These are phyloP conservation scores for Erinaceus europaeus DNA, from an alignment of 2,113 vertebrate genomes.

Conservation along the genomic window DNA sequence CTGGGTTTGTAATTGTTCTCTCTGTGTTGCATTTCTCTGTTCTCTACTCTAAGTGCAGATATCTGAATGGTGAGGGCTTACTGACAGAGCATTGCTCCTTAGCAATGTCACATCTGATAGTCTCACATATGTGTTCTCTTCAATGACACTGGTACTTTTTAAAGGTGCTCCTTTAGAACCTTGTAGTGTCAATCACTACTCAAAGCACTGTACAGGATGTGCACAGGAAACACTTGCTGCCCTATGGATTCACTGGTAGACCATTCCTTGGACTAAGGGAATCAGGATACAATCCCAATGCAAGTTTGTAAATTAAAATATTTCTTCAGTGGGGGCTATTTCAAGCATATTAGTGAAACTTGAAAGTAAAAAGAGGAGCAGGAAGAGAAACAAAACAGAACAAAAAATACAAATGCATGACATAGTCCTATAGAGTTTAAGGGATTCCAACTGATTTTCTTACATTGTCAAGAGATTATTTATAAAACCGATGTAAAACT, in stretches of 20 bases:
- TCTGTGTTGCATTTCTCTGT: neutral
- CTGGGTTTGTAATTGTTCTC: neutral
- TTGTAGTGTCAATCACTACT: neutral
- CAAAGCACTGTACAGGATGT: too few species aligned
- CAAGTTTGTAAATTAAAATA: neutral
- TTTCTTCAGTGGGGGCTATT: neutral
- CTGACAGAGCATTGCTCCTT: neutral
- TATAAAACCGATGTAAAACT: too few species aligned
- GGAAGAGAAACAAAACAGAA: too few species aligned
- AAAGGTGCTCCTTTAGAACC: neutral
- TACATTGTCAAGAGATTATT: too few species aligned
- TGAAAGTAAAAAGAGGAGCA: too few species aligned
- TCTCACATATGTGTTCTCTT: neutral
- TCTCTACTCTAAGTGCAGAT: neutral
- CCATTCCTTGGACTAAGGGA: neutral
- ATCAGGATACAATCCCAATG: neutral
- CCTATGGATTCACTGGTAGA: neutral
- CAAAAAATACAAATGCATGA: too few species aligned
- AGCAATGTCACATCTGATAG: neutral
- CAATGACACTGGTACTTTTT: neutral
- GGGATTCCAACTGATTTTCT: too few species aligned
- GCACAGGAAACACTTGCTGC: neutral
- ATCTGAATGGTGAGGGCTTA: neutral
- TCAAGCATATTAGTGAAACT: too few species aligned
- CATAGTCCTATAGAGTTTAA: too few species aligned